Conservation (phyloP, 2,888 invertebrate genomes). For the Heteromurus nitidus region DNA sequence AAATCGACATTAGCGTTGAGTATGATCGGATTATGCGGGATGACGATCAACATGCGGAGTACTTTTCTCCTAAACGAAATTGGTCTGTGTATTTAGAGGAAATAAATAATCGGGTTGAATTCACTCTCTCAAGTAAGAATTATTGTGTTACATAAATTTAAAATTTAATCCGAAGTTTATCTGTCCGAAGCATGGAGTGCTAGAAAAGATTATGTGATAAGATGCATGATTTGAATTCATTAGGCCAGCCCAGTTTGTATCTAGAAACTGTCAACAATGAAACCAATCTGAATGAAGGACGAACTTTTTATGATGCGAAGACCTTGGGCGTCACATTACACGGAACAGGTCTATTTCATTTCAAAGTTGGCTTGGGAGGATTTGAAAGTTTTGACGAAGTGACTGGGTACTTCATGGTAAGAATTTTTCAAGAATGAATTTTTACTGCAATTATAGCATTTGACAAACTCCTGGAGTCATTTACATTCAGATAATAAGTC, state of each 20-base stretch:
- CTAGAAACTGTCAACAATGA: slow-evolving; percentile 56
- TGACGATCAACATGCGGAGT: slow-evolving; percentile 54
- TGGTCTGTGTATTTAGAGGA: slow-evolving; percentile 64
- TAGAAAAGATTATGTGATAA: slow-evolving; percentile 1
- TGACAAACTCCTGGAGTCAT: no score
- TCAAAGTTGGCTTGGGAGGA: slow-evolving; percentile 60
- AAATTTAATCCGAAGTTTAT: no score
- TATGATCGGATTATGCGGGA: slow-evolving; percentile 64
- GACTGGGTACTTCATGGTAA: slow-evolving; percentile 67
- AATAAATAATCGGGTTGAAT: slow-evolving; percentile 67
- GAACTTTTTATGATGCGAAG: slow-evolving; percentile 48
- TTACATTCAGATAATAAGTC: no score
- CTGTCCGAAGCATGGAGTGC: no score
- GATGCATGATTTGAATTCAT: background rate
- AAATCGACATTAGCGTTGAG: slow-evolving; percentile 31
- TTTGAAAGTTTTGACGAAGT: slow-evolving; percentile 71
- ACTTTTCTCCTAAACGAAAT: slow-evolving; percentile 37
- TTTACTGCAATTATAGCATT: no score
- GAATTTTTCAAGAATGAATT: no score
- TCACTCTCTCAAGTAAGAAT: slow-evolving; percentile 6
- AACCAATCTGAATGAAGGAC: slow-evolving; percentile 41
- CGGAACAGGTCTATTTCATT: slow-evolving; percentile 71
- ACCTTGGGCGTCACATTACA: slow-evolving; percentile 49
- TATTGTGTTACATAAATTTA: no score
- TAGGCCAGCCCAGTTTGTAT: slow-evolving; percentile 1